Conservation (phyloP, 2,113 vertebrate species). For the Halcyon malimbica region DNA sequence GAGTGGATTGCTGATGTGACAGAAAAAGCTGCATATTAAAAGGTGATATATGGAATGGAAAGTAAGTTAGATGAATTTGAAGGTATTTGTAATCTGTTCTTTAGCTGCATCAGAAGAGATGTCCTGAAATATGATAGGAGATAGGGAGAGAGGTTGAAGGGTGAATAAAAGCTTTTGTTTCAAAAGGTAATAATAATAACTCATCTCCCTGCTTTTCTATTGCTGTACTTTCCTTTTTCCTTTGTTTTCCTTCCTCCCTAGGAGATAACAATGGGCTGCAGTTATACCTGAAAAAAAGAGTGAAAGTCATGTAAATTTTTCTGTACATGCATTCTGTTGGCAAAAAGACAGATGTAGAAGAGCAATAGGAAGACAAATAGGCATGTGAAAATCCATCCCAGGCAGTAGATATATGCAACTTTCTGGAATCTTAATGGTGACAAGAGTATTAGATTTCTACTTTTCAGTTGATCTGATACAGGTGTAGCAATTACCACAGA, state of each 20-base stretch:
- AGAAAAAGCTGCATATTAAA: slow-evolving; percentile 56
- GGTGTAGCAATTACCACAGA: slow-evolving; percentile 11
- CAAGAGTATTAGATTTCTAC: background rate
- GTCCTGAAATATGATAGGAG: slow-evolving; percentile 53
- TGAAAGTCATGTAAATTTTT: background rate
- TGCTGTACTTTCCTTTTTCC: background rate
- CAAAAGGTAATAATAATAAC: slow-evolving; percentile 53
- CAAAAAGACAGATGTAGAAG: background rate
- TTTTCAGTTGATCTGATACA: background rate
- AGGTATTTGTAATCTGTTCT: slow-evolving; percentile 57
- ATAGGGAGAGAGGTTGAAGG: slow-evolving; percentile 24
- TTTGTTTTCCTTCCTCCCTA: slow-evolving; percentile 1
- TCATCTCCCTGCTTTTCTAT: background rate
- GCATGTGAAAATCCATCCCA: background rate
- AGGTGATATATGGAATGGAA: slow-evolving; percentile 58
- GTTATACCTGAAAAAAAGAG: slow-evolving; percentile 15
- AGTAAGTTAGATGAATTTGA: slow-evolving; percentile 61
- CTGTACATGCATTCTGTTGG: background rate
- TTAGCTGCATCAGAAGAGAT: slow-evolving; percentile 32
- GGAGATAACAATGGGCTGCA: background rate
- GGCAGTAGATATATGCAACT: background rate
- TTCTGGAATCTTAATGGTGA: background rate
- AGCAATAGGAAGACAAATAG: background rate
- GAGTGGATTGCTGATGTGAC: slow-evolving; percentile 49
- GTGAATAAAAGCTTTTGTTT: slow-evolving; percentile 60